Evolutionary conservation across 1,140 invertebrate species (phyloP).

Genomic region (Protaetia brevitarsis): DNA sequence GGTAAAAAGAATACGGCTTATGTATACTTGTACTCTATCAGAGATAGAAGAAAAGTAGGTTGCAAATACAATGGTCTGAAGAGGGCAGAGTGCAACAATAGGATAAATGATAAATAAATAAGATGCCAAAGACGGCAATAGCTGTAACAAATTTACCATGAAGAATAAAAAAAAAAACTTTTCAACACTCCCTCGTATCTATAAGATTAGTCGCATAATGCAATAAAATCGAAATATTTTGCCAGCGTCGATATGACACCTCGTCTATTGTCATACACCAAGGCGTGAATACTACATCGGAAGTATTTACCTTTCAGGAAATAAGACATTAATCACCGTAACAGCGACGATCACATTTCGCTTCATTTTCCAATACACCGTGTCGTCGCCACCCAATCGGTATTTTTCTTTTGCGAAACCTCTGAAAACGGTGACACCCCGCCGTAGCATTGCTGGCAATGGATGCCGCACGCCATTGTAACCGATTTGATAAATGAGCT

Average conservation of each 20-base stretch:
- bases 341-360: neutral
- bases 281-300: neutral
- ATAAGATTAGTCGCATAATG: neutral
- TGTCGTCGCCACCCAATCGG: neutral
- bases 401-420: neutral
- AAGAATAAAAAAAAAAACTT: neutral
- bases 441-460: no score
- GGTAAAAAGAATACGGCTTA: no score
- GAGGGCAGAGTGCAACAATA: no score
- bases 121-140: no score
- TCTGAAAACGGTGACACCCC: neutral
- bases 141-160: no score
- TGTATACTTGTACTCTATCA: no score
- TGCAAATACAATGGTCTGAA: no score
- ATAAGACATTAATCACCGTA: conserved; percentile 6
- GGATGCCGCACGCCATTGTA: neutral
- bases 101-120: no score
- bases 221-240: neutral
- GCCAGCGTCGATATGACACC: neutral
- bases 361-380: no score
- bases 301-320: conserved; percentile 13
- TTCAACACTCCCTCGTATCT: neutral
- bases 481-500: conserved; percentile 8
- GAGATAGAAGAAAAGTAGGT: no score
- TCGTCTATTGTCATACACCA: neutral